Base-by-base conservation (phyloP, 2,797 vertebrate genomes). In the Arrhamphus sclerolepis region DNA sequence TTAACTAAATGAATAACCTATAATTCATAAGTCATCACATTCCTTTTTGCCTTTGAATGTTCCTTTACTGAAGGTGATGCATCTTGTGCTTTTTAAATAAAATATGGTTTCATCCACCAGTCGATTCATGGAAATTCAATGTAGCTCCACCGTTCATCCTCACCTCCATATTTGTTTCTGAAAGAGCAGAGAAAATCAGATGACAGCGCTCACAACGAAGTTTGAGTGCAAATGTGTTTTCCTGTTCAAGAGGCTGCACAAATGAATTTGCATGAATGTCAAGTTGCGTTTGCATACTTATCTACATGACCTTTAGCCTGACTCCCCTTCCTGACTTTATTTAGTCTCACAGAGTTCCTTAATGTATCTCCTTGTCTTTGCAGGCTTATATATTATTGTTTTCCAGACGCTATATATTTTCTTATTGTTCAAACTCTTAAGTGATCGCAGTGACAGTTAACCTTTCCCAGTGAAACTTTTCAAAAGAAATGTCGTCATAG, bases 241-340 rank as follows among this genome's bases (percentile, higher is more conserved):
- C 52, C 34, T 46, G 43, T 17, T 39, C 46, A 31, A 20, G 48
- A 52, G 26, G 53, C 70, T 64, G 38, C 41, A 8, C 22, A 38
- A 55, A 31, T 40, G n/a, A 7, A 75, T 87, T 86, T 85, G 70
- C 85, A 80, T 80, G 55, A 22, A 64, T 62, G 65, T 72, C 52
- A 55, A 52, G 55, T 48, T 24, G 18, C 13, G 63, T 81, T 86
- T 89, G 72, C 75, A 77, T 88, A 61, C 46, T 66, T 77, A 38
- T 41, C 55, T 43, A 28, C 6, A 34, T 68, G 71, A 81, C 77
- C 77, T 83, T 78, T 70, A 21, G 22, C 50, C 41, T 18, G 16
- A 9, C 20, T 79, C 52, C 67, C 31, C 14, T 5, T 3, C 29
- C 41, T 49, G 50, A 39, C 60, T 39, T 54, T 24, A 9, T 43